A percentile compares a stretch with the other conserved stretches of the same genome.
These are phyloP conservation scores for Lydus trimaculatus DNA, from an alignment of 2,888 invertebrate genomes.

Conservation along the genomic window DNA sequence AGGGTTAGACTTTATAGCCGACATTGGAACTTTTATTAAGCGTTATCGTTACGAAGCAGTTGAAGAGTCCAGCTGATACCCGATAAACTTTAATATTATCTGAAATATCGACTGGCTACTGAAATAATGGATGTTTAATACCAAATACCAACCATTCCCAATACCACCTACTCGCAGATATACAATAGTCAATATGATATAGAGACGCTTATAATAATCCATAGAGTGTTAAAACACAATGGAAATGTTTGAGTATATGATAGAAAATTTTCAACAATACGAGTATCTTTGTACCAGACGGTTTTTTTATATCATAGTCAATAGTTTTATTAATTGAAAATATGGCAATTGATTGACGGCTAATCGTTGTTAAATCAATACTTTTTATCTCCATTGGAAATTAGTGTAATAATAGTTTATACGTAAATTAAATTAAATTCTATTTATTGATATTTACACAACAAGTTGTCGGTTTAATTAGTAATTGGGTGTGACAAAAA, in stretches of 20 bases:
- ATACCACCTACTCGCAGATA: not conserved
- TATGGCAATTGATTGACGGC: not conserved
- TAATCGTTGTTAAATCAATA: no score
- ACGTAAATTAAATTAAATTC: no score
- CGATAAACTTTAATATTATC: slow-evolving; percentile 28
- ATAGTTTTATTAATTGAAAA: no score
- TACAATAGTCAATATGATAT: not conserved
- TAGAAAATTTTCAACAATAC: not conserved
- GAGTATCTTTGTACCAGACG: not conserved
- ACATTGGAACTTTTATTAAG: slow-evolving; percentile 24
- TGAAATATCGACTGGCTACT: slow-evolving; percentile 20
- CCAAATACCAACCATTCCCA: not conserved
- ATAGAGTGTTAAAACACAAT: not conserved
- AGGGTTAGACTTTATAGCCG: slow-evolving; percentile 14
- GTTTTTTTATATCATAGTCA: not conserved
- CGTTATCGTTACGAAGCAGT: slow-evolving; percentile 22
- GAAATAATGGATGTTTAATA: slow-evolving; percentile 28
- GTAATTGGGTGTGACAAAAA: no score
- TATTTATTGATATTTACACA: no score
- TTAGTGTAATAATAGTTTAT: no score
- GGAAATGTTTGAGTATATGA: not conserved
- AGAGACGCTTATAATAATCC: not conserved
- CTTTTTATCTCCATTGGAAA: no score
- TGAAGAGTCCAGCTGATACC: slow-evolving; percentile 23
- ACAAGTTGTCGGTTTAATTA: no score